These are phyloP conservation scores for Cephus runcator DNA, from an alignment of 2,888 invertebrate species.

Conservation along the genomic window DNA sequence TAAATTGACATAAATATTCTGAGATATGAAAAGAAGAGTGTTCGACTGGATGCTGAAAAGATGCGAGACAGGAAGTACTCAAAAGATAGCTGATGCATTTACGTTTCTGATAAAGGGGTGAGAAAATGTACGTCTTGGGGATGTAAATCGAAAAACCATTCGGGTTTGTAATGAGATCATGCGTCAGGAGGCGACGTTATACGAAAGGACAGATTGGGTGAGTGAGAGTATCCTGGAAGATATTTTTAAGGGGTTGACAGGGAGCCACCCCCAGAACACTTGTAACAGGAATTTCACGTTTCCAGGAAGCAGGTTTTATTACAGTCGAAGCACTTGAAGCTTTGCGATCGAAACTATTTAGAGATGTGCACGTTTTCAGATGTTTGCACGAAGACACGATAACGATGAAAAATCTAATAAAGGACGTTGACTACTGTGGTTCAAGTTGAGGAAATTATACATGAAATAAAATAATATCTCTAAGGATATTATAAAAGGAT, in stretches of 20 bases:
- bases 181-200: not conserved
- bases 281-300: not conserved
- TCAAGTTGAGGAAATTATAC: too few species aligned
- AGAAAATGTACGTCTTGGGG: not conserved
- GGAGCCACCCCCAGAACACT: not conserved
- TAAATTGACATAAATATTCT: not conserved
- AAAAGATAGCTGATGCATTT: not conserved
- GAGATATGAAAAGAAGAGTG: not conserved
- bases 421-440: too few species aligned
- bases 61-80: not conserved
- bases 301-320: not conserved
- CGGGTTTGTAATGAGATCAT: not conserved
- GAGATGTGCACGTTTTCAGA: not conserved
- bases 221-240: not conserved
- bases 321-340: not conserved
- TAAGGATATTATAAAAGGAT: too few species aligned
- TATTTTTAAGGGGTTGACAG: not conserved
- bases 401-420: too few species aligned
- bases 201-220: not conserved
- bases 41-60: not conserved
- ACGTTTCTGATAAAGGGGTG: not conserved
- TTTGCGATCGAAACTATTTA: not conserved
- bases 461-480: too few species aligned
- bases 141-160: not conserved
- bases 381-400: too few species aligned